Evolutionary conservation across 2,797 vertebrate genomes (phyloP), one percentile per base, ranked within the genome.

Genomic region (Gobio occitaniae): DNA sequence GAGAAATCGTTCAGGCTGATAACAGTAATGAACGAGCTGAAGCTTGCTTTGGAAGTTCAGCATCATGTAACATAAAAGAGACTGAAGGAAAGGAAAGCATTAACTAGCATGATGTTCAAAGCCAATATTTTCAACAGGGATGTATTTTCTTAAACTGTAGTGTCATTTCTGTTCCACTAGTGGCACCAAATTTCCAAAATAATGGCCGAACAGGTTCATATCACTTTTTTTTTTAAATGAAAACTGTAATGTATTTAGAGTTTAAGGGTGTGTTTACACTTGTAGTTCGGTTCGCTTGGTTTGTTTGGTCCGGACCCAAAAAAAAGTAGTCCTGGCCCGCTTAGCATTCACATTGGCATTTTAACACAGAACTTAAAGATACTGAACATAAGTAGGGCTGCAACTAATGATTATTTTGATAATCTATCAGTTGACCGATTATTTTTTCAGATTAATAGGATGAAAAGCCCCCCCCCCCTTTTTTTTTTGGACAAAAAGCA

Each of bases 1-100:
- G 87, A 91, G 86, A 89, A 93, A 94, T 93, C 90, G 87, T 92
- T 93, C 89, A 92, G 74, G 54, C 38, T 91, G 91, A 94, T 93
- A 93, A 92, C 90, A 84, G 90, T 93, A 92, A 94, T 93, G 92
- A 94, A 93, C 90, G 90, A 93, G 90, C 89, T 89, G 91, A 91
- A 89, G 91, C 91, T 93, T 90, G 89, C 89, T 91, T 90, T 90
- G 90, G 89, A 89, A 89, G 90, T 88, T 63, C 38, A 74, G 75
- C 80, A 47, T 44, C 16, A 68, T 68, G 38, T n/a, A 72, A 63
- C 3, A 5, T 16, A 69, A 41, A 32, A 84, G 5, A 75, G 25
- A 65, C 7, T 56, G 25, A 61, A 21, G 17, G 10, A 17, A 52
- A 77, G 25, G 6, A 32, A 65, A 32, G 25, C 13, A 65, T 65